Base-by-base conservation (phyloP, 2,888 invertebrate species). In the Cataglyphis altisquamis region DNA sequence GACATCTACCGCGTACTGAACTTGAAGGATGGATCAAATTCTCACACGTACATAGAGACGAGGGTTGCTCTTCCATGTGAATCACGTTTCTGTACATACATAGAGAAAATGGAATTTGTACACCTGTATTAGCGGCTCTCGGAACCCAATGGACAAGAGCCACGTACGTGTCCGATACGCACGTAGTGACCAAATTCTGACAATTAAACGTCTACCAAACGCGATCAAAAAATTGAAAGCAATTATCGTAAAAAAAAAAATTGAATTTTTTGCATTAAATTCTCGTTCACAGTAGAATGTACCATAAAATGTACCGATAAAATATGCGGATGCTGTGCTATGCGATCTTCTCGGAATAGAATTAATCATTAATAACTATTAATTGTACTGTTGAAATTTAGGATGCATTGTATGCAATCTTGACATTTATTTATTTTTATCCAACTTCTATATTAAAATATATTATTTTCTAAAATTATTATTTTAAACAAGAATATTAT, bases 131-230 rank as follows among this genome's bases (percentile, higher is more conserved):
- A 70, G 60, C 55, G 52, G 62, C 84, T 66, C 80, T 52, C 74
- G 62, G 88, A 86, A 91, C 91, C 88, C 88, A 89, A 57, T 32
- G 25, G 84, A 86, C 83, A 85, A 70, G 70, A 84, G 81, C 87
- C 87, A 86, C 85, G 86, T 87, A 78, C 87, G 62, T 81, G 68
- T 82, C 80, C 82, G 45, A 80, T 84, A 90, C 86, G 87, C 87
- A 87, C 87, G 84, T 88, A 84, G 84, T 89, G 91, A 91, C 88
- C 85, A 87, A 86, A 89, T 91, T 86, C 77, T 77, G 62, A 86
- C 88, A 91, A 91, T 91, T 91, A 91, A 90, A 64, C 48, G 45
- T 82, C 63, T 55, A 48, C 57, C n/a, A 62, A 55, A 68, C 66
- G 62, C 39, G 45, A 84, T 74, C 66, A 57, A 72, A 80, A 67